Conservation (phyloP, 2,113 vertebrate species). For the Tetraodon nigroviridis region DNA sequence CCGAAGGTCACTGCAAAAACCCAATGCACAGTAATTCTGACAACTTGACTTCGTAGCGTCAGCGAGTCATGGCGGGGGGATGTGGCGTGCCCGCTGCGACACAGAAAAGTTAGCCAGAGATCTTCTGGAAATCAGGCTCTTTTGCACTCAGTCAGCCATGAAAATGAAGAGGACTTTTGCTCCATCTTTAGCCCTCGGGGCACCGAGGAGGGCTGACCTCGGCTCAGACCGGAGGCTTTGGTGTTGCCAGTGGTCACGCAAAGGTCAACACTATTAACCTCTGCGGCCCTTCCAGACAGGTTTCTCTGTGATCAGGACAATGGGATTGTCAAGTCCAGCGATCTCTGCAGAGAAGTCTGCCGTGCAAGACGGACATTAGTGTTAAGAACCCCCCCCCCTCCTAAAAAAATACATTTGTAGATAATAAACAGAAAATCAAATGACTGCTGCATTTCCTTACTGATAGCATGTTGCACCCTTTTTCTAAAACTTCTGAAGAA, state of each 20-base stretch:
- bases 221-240: slow-evolving; percentile 48
- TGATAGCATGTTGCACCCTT: too few relatives aligned
- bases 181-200: slow-evolving; percentile 34
- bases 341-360: slow-evolving; percentile 12
- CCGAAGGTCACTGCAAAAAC: slow-evolving; percentile 28
- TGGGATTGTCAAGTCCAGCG: slow-evolving; percentile 10
- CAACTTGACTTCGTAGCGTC: slow-evolving; percentile 39
- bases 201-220: slow-evolving; percentile 47
- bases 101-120: slow-evolving; percentile 28
- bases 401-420: too few relatives aligned
- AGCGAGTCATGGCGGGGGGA: slow-evolving; percentile 12
- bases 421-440: too few relatives aligned
- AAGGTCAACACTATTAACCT: slow-evolving; percentile 54
- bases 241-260: slow-evolving; percentile 56
- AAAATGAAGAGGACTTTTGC: slow-evolving; percentile 49
- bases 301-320: slow-evolving; percentile 18
- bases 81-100: slow-evolving; percentile 36
- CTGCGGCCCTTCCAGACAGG: slow-evolving; percentile 34
- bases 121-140: slow-evolving; percentile 39
- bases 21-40: slow-evolving; percentile 23
- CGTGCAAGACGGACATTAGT: slow-evolving; percentile 3
- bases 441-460: too few relatives aligned
- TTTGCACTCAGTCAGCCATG: slow-evolving; percentile 37
- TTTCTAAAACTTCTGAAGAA: too few relatives aligned
- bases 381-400: not conserved